These are phyloP conservation scores for Cricetomys ansorgei DNA, from an alignment of 2,113 vertebrate species.

Conservation along the genomic window DNA sequence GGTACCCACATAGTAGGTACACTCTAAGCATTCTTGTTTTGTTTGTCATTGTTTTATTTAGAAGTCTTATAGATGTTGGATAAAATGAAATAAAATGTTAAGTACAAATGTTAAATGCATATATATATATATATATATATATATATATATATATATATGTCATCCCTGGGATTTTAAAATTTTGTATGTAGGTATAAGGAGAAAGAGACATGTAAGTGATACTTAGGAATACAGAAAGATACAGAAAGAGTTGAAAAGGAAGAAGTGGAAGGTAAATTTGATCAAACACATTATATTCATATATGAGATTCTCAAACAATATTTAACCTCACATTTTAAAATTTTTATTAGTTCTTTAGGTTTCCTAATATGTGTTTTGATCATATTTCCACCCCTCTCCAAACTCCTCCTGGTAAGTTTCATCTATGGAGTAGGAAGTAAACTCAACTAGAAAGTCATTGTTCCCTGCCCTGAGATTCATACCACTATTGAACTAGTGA, in stretches of 20 bases:
- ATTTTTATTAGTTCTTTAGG: not conserved
- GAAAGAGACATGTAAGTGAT: not conserved
- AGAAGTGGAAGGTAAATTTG: not conserved
- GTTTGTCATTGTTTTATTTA: not conserved
- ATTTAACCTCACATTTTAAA: not conserved
- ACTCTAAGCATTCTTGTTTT: not conserved
- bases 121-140: not conserved
- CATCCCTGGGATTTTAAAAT: too few relatives aligned
- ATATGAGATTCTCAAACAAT: not conserved
- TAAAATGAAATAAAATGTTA: not conserved
- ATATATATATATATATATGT: not conserved
- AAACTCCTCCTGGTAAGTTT: not conserved
- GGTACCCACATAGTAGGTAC: not conserved
- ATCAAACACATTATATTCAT: not conserved
- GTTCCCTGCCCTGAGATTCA: too few relatives aligned
- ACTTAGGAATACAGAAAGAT: not conserved
- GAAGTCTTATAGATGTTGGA: slow-evolving; percentile 19
- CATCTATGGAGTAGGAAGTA: not conserved
- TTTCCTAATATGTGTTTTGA: not conserved
- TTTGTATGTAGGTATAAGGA: not conserved
- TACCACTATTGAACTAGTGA: not conserved
- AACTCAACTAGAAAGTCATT: not conserved
- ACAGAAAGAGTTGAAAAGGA: not conserved
- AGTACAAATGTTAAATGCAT: not conserved
- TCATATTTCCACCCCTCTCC: too few relatives aligned